Evolutionary conservation across 1,140 invertebrate genomes (phyloP).

Genomic region (Lycorma delicatula): DNA sequence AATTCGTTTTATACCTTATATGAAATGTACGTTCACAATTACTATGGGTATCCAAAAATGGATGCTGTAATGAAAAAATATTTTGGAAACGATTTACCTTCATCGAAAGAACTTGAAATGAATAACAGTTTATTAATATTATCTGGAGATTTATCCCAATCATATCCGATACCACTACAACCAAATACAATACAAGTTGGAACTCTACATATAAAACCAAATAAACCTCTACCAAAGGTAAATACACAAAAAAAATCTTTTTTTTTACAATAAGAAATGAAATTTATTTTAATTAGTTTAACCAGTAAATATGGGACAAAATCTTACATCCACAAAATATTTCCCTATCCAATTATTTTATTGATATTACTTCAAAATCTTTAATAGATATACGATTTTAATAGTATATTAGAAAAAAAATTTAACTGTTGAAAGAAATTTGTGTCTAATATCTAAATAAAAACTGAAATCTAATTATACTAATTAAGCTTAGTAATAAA

Average conservation of each 20-base stretch:
- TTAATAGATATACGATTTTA: too few species aligned
- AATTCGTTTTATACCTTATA: not conserved
- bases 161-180: not conserved
- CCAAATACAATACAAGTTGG: not conserved
- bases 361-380: too few species aligned
- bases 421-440: too few species aligned
- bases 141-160: not conserved
- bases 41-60: not conserved
- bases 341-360: too few species aligned
- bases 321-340: too few species aligned
- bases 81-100: not conserved
- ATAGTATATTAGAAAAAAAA: too few species aligned
- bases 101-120: not conserved
- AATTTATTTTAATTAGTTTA: too few species aligned
- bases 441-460: too few species aligned
- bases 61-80: not conserved
- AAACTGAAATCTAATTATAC: too few species aligned
- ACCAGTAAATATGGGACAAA: too few species aligned
- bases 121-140: not conserved
- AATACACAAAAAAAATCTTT: not conserved
- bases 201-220: not conserved
- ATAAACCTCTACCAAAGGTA: not conserved
- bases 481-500: too few species aligned
- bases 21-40: not conserved
- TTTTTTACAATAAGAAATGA: too few species aligned